Conservation (phyloP, 2,888 invertebrate genomes). For the Empis stercorea region DNA sequence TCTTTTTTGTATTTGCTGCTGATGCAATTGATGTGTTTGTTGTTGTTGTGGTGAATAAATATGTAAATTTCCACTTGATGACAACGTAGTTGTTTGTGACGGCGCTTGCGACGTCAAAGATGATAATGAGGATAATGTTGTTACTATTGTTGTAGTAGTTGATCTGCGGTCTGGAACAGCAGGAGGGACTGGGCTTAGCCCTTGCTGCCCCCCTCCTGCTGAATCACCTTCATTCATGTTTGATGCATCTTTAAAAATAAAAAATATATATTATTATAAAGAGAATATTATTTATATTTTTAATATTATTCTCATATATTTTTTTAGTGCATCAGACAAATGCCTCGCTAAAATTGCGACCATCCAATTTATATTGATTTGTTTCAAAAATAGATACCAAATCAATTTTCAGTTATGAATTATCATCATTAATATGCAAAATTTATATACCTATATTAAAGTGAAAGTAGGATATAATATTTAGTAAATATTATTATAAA, state of each 20-base stretch:
- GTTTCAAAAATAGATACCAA: constrained; percentile 13
- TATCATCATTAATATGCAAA: constrained; percentile 14
- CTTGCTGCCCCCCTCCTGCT: constrained; percentile 39
- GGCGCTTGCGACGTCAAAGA: constrained; percentile 9
- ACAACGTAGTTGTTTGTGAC: constrained; percentile 13
- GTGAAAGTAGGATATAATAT: too few relatives aligned
- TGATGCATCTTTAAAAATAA: constrained; percentile 33
- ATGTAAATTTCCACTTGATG: constrained; percentile 19
- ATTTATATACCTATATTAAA: background rate
- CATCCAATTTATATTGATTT: constrained; percentile 9
- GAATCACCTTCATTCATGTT: constrained; percentile 39
- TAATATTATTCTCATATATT: background rate
- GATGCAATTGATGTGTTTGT: constrained; percentile 18
- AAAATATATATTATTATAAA: too few relatives aligned
- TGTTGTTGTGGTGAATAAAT: constrained; percentile 21
- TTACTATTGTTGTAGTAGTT: constrained; percentile 20
- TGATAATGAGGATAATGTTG: constrained; percentile 14
- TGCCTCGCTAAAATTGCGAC: constrained; percentile 15
- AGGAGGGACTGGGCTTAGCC: constrained; percentile 38
- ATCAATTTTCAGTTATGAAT: constrained; percentile 12
- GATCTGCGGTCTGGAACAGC: constrained; percentile 38
- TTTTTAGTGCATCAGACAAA: constrained; percentile 11
- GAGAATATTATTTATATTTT: too few relatives aligned
- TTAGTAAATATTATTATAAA: too few relatives aligned
- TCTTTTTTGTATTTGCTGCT: constrained; percentile 5